Evolutionary conservation across 2,113 vertebrate species (phyloP).

Genomic region (Microtus ochrogaster): DNA sequence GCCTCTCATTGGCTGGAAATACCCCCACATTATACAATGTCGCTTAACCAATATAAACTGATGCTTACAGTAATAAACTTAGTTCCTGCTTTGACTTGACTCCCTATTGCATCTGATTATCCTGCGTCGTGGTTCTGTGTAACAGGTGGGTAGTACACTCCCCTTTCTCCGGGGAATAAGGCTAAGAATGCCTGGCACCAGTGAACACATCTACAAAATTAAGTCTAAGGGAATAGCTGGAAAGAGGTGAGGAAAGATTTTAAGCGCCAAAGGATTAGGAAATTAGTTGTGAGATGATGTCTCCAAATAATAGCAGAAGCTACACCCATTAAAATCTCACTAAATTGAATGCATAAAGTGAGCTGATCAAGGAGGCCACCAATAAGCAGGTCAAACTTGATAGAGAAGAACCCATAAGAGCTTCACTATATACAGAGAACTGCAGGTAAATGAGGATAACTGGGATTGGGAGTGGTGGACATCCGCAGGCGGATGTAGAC

Average conservation of each 20-base stretch:
- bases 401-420: background rate
- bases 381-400: background rate
- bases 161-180: too few relatives aligned
- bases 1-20: too few relatives aligned
- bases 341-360: background rate
- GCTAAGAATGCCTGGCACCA: too few relatives aligned
- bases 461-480: background rate
- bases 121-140: too few relatives aligned
- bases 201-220: background rate
- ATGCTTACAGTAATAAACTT: too few relatives aligned
- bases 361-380: background rate
- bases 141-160: too few relatives aligned
- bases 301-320: background rate
- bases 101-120: too few relatives aligned
- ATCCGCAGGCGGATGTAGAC: background rate
- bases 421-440: background rate
- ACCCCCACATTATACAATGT: too few relatives aligned
- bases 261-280: background rate
- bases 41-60: too few relatives aligned
- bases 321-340: background rate
- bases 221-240: background rate
- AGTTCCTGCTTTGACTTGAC: too few relatives aligned
- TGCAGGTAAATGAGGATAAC: background rate
- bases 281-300: background rate
- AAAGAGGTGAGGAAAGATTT: background rate